A percentile compares a stretch with the other conserved stretches of the same genome.
phyloP scores from a whole-genome alignment of 2,797 vertebrate species.

The Mormyrus hasselquistii region DNA sequence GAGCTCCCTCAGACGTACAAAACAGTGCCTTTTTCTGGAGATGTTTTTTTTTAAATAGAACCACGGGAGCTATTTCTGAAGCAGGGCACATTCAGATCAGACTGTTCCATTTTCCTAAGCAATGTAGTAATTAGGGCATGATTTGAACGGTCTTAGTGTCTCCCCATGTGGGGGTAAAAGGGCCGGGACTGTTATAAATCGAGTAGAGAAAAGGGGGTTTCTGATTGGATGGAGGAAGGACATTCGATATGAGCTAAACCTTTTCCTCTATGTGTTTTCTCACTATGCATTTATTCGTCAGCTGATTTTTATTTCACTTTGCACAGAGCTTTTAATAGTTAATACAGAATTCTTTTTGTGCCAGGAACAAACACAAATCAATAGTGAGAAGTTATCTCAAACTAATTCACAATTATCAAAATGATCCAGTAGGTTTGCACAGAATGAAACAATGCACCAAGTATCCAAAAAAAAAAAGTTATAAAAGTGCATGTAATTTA shows the following conservation, averaged over 20 bases:
- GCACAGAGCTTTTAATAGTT: not conserved
- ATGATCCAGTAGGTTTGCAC: not conserved
- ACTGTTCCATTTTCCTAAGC: slow-evolving; percentile 61
- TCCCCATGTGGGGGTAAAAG: slow-evolving; percentile 49
- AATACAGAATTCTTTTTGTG: not conserved
- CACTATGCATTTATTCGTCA: not conserved
- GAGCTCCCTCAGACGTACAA: slow-evolving; percentile 14
- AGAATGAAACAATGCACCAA: not conserved
- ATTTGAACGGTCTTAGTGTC: slow-evolving; percentile 67
- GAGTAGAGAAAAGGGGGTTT: slow-evolving; percentile 36
- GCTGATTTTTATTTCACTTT: not conserved
- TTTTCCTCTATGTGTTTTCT: not conserved
- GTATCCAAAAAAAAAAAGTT: not conserved
- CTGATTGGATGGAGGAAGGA: slow-evolving; percentile 42
- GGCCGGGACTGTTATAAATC: slow-evolving; percentile 62
- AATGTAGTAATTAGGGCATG: slow-evolving; percentile 62
- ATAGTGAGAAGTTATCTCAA: not conserved
- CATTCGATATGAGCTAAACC: slow-evolving; percentile 44
- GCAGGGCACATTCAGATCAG: slow-evolving; percentile 51
- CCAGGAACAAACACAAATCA: not conserved
- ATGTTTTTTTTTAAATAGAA: slow-evolving; percentile 25
- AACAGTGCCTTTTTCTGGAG: slow-evolving; percentile 20
- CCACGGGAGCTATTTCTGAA: slow-evolving; percentile 47
- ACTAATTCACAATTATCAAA: not conserved
- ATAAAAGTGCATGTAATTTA: not conserved